Percentiles rank a stretch among this genome's conserved stretches.
Conservation (phyloP, 2,113 vertebrate species). For the Miniopterus natalensis region DNA sequence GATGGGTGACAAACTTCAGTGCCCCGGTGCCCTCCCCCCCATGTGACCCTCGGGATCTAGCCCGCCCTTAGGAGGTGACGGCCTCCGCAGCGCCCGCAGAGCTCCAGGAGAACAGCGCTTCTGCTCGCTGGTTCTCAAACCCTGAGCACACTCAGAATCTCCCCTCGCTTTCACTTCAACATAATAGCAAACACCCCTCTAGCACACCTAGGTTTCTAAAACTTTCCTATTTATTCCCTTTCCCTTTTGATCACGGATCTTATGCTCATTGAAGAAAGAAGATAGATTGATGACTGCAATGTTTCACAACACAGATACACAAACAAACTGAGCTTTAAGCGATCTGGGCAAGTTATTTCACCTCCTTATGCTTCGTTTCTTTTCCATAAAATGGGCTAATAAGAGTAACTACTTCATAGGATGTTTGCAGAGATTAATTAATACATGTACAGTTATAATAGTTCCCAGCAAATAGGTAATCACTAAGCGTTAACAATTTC, state of each 20-base stretch:
- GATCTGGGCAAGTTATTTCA: not conserved
- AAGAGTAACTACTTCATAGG: not conserved
- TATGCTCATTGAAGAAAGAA: not conserved
- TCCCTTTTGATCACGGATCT: not conserved
- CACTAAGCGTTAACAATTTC: not conserved
- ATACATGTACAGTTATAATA: not conserved
- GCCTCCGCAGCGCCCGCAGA: not conserved
- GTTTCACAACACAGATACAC: not conserved
- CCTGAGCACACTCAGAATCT: not conserved
- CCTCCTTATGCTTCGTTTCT: not conserved
- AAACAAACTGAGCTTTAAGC: not conserved
- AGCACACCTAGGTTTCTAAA: not conserved
- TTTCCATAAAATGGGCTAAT: not conserved
- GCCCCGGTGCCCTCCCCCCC: not conserved
- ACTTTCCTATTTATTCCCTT: too few species aligned
- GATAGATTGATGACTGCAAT: not conserved
- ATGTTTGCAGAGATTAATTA: not conserved
- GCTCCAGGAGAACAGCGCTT: not conserved
- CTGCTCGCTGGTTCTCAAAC: not conserved
- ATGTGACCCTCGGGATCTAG: not conserved
- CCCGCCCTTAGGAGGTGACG: not conserved
- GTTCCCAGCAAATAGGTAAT: not conserved
- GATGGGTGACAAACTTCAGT: not conserved
- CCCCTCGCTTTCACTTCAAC: not conserved
- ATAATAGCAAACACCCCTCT: too few species aligned